These are phyloP conservation scores for Sylvilagus bachmani DNA, from an alignment of 2,113 vertebrate genomes.

Conservation along the genomic window DNA sequence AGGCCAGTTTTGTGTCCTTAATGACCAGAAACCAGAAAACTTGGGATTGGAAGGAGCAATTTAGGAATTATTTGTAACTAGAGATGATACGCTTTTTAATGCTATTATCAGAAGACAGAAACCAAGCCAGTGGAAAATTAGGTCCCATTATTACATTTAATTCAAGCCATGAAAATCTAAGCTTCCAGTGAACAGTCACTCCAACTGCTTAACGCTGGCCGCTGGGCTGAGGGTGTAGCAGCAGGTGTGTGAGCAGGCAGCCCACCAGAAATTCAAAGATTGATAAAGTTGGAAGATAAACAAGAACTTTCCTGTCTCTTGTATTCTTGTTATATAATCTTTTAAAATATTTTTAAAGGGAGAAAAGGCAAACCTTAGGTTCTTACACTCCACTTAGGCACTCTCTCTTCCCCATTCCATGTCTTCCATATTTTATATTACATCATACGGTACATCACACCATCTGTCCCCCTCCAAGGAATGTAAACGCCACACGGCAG, in stretches of 20 bases:
- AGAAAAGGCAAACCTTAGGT: not conserved
- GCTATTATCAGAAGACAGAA: slow-evolving; percentile 61
- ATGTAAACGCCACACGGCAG: not conserved
- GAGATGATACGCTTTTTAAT: slow-evolving; percentile 47
- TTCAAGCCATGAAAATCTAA: slow-evolving; percentile 44
- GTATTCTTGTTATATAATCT: slow-evolving; percentile 3
- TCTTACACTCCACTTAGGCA: not conserved
- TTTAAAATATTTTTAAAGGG: not conserved
- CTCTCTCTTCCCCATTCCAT: not conserved
- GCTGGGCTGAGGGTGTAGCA: not conserved
- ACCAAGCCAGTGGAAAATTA: slow-evolving; percentile 30
- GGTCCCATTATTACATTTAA: slow-evolving; percentile 46
- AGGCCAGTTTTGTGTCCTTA: slow-evolving; percentile 12
- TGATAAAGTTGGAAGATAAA: slow-evolving; percentile 31
- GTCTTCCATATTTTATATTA: not conserved
- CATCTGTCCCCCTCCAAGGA: not conserved
- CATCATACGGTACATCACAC: not conserved
- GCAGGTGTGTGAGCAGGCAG: not conserved
- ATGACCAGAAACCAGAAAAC: slow-evolving; percentile 43
- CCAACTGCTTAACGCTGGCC: not conserved
- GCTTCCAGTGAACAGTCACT: not conserved
- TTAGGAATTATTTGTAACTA: slow-evolving; percentile 57
- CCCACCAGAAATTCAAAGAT: not conserved
- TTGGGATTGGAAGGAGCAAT: not conserved
- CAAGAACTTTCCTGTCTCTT: not conserved